phyloP scores from a whole-genome alignment of 2,797 vertebrate genomes.

The Coendou prehensilis region DNA sequence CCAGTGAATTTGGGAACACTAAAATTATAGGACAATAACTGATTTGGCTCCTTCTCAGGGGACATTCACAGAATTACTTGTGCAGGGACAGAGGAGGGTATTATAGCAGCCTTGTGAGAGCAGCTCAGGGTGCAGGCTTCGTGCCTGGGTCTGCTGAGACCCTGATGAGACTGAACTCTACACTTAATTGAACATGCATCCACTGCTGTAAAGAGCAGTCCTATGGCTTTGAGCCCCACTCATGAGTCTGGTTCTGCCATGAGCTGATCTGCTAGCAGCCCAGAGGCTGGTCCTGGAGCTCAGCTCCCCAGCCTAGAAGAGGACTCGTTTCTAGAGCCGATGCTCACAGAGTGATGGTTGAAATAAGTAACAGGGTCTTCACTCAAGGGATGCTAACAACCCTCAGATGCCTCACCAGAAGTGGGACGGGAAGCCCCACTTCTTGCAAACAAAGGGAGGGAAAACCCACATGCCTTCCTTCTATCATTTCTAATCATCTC shows the following conservation, averaged over 20 bases:
- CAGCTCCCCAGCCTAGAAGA: neutral
- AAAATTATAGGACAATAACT: neutral
- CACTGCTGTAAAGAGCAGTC: neutral
- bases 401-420: neutral
- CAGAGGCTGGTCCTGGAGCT: neutral
- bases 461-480: neutral
- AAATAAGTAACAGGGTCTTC: neutral
- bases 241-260: neutral
- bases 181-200: neutral
- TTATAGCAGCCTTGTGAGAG: neutral
- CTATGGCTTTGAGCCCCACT: neutral
- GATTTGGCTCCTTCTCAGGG: neutral
- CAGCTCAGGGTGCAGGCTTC: neutral
- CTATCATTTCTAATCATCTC: neutral
- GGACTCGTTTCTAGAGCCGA: neutral
- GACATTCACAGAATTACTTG: neutral
- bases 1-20: slow-evolving; percentile 5
- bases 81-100: neutral
- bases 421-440: neutral
- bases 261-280: neutral
- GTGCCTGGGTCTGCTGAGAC: neutral
- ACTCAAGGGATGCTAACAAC: neutral
- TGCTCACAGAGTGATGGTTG: neutral
- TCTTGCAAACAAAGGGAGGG: neutral
- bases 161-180: neutral